These are phyloP conservation scores for Eristalis tenax DNA, from an alignment of 2,888 invertebrate species.

Conservation along the genomic window DNA sequence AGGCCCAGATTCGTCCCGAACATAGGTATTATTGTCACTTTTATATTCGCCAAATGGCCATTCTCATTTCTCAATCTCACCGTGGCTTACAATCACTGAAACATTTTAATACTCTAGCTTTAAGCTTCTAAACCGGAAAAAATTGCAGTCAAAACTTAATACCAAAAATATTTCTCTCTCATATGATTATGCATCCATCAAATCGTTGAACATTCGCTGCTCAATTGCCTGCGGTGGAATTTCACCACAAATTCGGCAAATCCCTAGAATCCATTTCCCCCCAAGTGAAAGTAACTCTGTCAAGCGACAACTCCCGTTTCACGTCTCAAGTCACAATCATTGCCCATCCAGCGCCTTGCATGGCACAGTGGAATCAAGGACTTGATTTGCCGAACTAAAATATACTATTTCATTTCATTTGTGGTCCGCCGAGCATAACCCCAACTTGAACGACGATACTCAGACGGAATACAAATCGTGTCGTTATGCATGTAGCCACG, in stretches of 20 bases:
- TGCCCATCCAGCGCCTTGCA: not conserved
- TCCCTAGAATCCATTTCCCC: not conserved
- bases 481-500: slow-evolving; percentile 36
- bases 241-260: not conserved
- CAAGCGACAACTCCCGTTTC: not conserved
- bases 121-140: too few relatives aligned
- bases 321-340: not conserved
- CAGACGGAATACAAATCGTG: slow-evolving; percentile 50
- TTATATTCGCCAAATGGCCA: too few relatives aligned
- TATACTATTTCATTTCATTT: slow-evolving; percentile 55
- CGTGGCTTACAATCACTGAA: too few relatives aligned
- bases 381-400: slow-evolving; percentile 40
- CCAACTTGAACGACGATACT: slow-evolving; percentile 23
- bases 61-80: too few relatives aligned
- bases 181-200: slow-evolving; percentile 6
- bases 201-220: slow-evolving; percentile 13
- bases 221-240: not conserved
- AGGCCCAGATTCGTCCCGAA: too few relatives aligned
- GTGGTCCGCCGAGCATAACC: slow-evolving; percentile 50
- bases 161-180: not conserved
- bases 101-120: too few relatives aligned
- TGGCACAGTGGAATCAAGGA: slow-evolving; percentile 21
- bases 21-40: too few relatives aligned
- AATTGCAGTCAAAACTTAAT: not conserved
- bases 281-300: not conserved